Conservation (phyloP, 2,113 vertebrate species). For the Phylloscopus whistleri region DNA sequence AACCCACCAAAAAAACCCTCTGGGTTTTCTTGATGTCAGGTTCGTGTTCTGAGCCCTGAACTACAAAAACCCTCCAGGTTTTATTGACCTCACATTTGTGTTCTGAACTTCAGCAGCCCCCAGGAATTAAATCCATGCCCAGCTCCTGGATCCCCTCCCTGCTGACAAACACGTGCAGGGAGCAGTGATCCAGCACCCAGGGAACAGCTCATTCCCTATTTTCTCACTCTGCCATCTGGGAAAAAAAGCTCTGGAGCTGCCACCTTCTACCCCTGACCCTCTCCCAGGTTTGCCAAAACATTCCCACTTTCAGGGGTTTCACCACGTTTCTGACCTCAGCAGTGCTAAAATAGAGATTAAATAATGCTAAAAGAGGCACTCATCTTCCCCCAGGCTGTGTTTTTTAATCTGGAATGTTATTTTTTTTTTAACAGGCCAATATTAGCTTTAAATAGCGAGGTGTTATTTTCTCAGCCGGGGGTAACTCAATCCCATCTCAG, state of each 20-base stretch:
- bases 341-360: neutral
- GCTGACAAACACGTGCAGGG: slow-evolving; percentile 7
- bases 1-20: neutral
- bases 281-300: neutral
- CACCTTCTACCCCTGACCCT: neutral
- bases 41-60: neutral
- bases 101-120: neutral
- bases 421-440: neutral
- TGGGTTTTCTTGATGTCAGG: neutral
- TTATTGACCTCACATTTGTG: too few species aligned
- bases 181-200: neutral
- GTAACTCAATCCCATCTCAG: neutral
- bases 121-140: neutral
- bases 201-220: neutral
- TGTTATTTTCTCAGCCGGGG: slow-evolving; percentile 28
- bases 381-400: neutral
- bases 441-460: neutral
- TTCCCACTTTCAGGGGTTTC: neutral
- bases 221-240: slow-evolving; percentile 32
- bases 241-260: neutral
- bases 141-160: slow-evolving; percentile 11
- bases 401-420: neutral
- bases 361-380: neutral
- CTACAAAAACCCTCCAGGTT: too few species aligned
- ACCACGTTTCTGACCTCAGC: neutral